Evolutionary conservation across 2,113 vertebrate genomes (phyloP).

Genomic region (Ceratotherium simum): DNA sequence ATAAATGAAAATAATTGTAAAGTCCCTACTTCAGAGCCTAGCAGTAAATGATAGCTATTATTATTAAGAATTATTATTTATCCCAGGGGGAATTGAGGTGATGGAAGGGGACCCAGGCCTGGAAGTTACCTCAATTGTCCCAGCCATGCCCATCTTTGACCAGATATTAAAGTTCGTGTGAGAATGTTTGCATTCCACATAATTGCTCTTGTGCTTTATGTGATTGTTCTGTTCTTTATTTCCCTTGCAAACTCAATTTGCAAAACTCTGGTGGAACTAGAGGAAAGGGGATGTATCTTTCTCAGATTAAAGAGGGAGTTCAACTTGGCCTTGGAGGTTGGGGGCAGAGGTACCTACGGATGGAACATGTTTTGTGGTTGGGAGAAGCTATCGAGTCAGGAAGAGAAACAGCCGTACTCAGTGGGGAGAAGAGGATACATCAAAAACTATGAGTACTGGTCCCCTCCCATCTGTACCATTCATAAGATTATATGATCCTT

Average conservation of each 20-base stretch:
- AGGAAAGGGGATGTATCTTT: slow-evolving; percentile 8
- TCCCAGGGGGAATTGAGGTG: not conserved
- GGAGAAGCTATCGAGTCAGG: not conserved
- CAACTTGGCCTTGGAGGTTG: not conserved
- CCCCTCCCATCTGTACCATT: not conserved
- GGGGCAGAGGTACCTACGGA: not conserved
- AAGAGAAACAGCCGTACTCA: not conserved
- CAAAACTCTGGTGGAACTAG: not conserved
- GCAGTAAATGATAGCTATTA: not conserved
- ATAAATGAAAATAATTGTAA: not conserved
- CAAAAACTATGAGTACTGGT: not conserved
- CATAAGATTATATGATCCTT: not conserved
- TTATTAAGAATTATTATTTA: not conserved
- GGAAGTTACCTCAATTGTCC: not conserved
- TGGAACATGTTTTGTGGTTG: not conserved
- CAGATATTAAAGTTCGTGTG: not conserved
- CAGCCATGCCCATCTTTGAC: not conserved
- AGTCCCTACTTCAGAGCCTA: not conserved
- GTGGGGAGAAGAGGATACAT: not conserved
- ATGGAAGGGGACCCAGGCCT: not conserved
- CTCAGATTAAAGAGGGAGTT: not conserved
- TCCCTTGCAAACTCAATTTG: not conserved
- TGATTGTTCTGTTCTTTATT: not conserved
- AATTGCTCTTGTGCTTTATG: not conserved
- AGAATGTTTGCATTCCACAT: not conserved